A percentile compares a stretch with the other conserved stretches of the same genome.
Conservation (phyloP, 2,797 vertebrate species). For the Danio albolineatus region DNA sequence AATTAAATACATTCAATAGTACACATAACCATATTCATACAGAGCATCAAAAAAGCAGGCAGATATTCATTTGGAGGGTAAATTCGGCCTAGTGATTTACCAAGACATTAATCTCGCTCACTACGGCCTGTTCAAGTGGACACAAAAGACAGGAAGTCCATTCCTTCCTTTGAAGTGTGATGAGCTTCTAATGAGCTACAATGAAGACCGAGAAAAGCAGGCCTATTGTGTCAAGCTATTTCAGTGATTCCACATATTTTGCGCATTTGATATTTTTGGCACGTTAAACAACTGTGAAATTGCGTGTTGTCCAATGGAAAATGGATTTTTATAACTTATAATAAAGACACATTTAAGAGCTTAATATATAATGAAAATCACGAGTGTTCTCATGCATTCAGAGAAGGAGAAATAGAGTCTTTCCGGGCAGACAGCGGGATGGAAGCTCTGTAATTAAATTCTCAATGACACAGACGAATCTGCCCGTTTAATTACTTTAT, state of each 20-base stretch:
- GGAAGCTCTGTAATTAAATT: slow-evolving; percentile 25
- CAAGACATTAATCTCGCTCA: neutral
- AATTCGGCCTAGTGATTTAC: slow-evolving; percentile 9
- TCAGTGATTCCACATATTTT: neutral
- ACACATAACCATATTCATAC: neutral
- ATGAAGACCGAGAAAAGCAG: neutral
- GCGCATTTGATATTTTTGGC: neutral
- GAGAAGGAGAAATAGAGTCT: neutral
- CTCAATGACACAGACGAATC: slow-evolving; percentile 7
- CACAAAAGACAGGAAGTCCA: neutral
- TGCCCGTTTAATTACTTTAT: neutral
- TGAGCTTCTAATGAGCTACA: slow-evolving; percentile 8
- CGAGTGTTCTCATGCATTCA: neutral
- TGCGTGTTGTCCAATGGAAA: neutral
- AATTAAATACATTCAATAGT: neutral
- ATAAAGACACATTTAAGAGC: neutral
- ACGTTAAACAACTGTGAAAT: neutral
- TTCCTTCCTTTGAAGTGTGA: neutral
- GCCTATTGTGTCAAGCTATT: neutral
- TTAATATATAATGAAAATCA: slow-evolving; percentile 11
- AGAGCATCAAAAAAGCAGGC: neutral
- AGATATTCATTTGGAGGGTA: neutral
- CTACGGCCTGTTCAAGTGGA: neutral
- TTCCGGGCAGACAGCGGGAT: too few species aligned
- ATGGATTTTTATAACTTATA: neutral